Evolutionary conservation across 1,140 invertebrate genomes (phyloP).

Genomic region (Micrasema longulum): DNA sequence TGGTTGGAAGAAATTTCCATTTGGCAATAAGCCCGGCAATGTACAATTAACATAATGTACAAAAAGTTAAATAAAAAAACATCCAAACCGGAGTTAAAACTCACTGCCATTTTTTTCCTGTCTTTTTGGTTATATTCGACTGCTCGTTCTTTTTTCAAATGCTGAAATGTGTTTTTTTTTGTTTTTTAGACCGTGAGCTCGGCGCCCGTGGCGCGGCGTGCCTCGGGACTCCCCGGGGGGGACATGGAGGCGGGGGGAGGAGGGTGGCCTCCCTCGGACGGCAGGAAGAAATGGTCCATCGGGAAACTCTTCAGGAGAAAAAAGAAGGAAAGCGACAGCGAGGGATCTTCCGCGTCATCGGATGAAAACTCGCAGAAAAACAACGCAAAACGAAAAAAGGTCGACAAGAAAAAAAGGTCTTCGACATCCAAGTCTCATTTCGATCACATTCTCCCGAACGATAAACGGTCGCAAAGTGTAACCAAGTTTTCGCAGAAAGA

Average conservation of each 20-base stretch:
- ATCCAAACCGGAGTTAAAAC: no score
- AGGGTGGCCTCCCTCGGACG: slow-evolving; percentile 15
- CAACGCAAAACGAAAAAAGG: slow-evolving; percentile 65
- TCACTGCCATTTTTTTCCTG: neutral
- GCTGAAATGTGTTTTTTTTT: slow-evolving; percentile 15
- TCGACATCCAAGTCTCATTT: slow-evolving; percentile 62
- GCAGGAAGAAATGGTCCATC: slow-evolving; percentile 78
- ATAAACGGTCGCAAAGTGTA: slow-evolving; percentile 65
- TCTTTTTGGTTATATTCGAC: neutral
- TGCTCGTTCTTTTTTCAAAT: neutral
- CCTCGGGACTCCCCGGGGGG: slow-evolving; percentile 21
- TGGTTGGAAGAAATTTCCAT: no score
- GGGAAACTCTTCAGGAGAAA: slow-evolving; percentile 77
- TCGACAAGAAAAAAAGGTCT: slow-evolving; percentile 60
- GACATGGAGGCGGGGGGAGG: slow-evolving; percentile 33
- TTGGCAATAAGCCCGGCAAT: no score
- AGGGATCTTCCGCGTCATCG: slow-evolving; percentile 72
- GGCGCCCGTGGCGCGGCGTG: slow-evolving; percentile 43
- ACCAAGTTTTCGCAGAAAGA: slow-evolving; percentile 61
- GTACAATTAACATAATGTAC: no score
- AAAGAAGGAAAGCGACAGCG: slow-evolving; percentile 72
- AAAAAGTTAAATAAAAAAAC: no score
- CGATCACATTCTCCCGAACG: slow-evolving; percentile 65
- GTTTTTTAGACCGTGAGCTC: slow-evolving; percentile 52
- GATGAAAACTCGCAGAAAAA: slow-evolving; percentile 68